Percentiles rank a stretch among this genome's conserved stretches.
Evolutionary conservation across 2,888 invertebrate species (phyloP).

Genomic region (Hermaeophaga mercurialis): DNA sequence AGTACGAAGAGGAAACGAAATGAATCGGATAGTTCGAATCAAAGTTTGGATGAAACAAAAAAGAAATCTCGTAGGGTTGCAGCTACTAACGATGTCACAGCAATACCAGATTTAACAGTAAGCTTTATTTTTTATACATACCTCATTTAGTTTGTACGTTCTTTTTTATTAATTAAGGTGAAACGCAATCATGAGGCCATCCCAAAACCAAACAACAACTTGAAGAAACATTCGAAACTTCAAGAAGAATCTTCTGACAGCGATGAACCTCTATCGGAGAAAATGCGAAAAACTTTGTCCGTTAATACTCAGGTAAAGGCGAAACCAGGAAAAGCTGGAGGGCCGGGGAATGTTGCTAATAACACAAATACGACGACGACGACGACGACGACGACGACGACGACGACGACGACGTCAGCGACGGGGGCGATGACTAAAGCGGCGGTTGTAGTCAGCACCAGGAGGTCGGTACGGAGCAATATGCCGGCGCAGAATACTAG

Average conservation of each 20-base stretch:
- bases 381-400: conserved; percentile 24
- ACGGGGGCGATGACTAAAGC: conserved; percentile 25
- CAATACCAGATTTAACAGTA: conserved; percentile 1
- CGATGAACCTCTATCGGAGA: conserved; percentile 79
- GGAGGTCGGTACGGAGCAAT: conserved; percentile 52
- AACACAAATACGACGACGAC: conserved; percentile 30
- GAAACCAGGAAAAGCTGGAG: conserved; percentile 27
- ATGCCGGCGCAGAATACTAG: conserved; percentile 53
- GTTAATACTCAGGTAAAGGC: conserved; percentile 33
- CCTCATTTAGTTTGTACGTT: no score
- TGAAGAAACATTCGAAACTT: conserved; percentile 41
- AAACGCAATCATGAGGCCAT: conserved; percentile 43
- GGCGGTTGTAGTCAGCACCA: conserved; percentile 46
- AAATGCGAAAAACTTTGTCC: conserved; percentile 62
- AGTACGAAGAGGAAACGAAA: conserved; percentile 73
- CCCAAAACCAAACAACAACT: conserved; percentile 42
- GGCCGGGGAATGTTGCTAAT: conserved; percentile 34
- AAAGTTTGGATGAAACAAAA: conserved; percentile 57
- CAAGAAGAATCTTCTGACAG: conserved; percentile 76
- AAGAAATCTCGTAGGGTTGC: conserved; percentile 62
- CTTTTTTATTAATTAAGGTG: conserved; percentile 43
- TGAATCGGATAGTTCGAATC: conserved; percentile 77
- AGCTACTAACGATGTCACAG: conserved; percentile 41
- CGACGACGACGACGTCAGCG: conserved; percentile 26
- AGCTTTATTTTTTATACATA: neutral